These are phyloP conservation scores for Azorinus chamasolen DNA, from an alignment of 2,888 invertebrate genomes.

Conservation along the genomic window DNA sequence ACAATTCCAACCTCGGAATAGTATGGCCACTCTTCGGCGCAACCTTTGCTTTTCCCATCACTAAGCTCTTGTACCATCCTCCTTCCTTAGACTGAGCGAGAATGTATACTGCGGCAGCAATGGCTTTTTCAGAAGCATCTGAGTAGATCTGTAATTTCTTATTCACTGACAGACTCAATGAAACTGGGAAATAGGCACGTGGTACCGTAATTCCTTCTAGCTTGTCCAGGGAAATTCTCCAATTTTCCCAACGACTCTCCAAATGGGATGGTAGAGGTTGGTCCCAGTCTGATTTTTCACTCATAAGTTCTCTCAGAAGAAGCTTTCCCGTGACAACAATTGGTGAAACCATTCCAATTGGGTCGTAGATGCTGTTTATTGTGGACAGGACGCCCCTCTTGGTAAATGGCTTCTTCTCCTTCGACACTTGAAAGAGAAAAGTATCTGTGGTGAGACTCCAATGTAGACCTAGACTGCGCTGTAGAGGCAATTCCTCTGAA, in stretches of 20 bases:
- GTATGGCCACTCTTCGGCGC: slow-evolving; percentile 49
- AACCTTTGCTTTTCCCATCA: slow-evolving; percentile 54
- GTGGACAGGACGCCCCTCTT: slow-evolving; percentile 36
- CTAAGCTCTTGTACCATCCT: slow-evolving; percentile 23
- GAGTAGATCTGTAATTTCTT: slow-evolving; percentile 44
- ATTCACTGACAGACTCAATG: background rate
- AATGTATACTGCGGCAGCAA: slow-evolving; percentile 49
- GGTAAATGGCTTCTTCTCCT: slow-evolving; percentile 32
- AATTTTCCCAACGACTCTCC: slow-evolving; percentile 5
- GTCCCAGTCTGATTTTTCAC: slow-evolving; percentile 57
- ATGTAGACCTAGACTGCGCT: slow-evolving; percentile 38
- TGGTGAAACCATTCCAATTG: slow-evolving; percentile 37
- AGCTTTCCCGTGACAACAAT: slow-evolving; percentile 52
- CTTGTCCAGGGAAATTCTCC: slow-evolving; percentile 30
- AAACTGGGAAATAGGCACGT: slow-evolving; percentile 10
- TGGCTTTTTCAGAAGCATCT: slow-evolving; percentile 58
- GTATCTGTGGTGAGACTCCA: slow-evolving; percentile 28
- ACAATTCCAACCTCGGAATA: slow-evolving; percentile 58
- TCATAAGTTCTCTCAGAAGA: slow-evolving; percentile 49
- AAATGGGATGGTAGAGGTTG: slow-evolving; percentile 44
- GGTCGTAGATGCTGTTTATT: slow-evolving; percentile 47
- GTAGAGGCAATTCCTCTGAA: slow-evolving; percentile 24
- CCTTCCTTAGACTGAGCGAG: slow-evolving; percentile 3
- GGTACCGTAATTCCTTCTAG: slow-evolving; percentile 16
- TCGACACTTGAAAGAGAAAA: slow-evolving; percentile 16